Conservation (phyloP, 2,797 vertebrate species). For the Acomys russatus region DNA sequence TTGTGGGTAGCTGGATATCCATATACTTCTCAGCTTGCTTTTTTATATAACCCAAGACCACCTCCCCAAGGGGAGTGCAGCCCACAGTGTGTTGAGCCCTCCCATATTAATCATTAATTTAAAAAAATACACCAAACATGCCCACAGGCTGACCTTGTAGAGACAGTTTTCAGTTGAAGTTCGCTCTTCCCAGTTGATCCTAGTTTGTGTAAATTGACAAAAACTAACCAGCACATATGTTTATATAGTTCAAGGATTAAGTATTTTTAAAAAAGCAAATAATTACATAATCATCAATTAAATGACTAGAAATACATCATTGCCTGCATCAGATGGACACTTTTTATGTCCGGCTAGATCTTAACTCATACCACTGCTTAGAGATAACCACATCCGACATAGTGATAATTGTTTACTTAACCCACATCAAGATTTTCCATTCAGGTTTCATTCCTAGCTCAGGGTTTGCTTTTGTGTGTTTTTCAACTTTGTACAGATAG, state of each 20-base stretch:
- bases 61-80: neutral
- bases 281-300: neutral
- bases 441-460: conserved; percentile 42
- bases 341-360: neutral
- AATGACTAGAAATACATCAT: conserved; percentile 33
- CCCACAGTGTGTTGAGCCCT: neutral
- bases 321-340: neutral
- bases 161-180: neutral
- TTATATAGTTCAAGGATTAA: conserved; percentile 27
- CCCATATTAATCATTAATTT: neutral
- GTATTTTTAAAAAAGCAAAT: conserved; percentile 39
- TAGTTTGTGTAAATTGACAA: neutral
- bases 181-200: neutral
- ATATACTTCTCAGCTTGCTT: neutral
- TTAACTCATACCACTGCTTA: neutral
- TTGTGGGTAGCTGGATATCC: neutral
- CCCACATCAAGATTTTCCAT: conserved; percentile 31
- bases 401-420: conserved; percentile 8
- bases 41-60: neutral
- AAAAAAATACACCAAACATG: neutral
- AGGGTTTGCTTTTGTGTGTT: conserved; percentile 46
- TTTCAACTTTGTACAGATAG: conserved; percentile 49
- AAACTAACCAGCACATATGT: neutral
- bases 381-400: neutral
- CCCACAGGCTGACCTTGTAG: neutral